These are phyloP conservation scores for Onychomys arenicola DNA, from an alignment of 2,797 vertebrate species.

Conservation along the genomic window DNA sequence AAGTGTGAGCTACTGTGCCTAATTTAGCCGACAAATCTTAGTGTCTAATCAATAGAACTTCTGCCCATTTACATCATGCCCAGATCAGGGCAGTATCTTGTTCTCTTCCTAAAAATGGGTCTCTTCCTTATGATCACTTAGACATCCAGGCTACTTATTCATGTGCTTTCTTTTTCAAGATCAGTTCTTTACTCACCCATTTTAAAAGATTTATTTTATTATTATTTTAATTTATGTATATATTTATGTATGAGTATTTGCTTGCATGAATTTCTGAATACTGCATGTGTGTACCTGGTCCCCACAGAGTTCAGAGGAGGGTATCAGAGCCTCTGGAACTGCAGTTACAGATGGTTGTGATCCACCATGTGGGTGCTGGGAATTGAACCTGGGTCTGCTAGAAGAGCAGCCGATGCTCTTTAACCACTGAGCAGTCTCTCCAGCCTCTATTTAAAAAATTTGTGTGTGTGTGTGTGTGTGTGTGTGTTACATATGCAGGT, in stretches of 20 bases:
- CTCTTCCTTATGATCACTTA: background rate
- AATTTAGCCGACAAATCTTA: background rate
- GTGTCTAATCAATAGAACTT: background rate
- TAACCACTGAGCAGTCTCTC: background rate
- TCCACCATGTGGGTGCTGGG: background rate
- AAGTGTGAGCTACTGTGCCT: too few species aligned
- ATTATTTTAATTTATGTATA: background rate
- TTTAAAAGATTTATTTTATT: background rate
- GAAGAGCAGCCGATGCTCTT: background rate
- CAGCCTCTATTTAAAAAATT: background rate
- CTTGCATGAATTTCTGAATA: background rate
- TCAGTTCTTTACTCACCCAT: background rate
- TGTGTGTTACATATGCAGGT: background rate
- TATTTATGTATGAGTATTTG: background rate
- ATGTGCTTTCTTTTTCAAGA: background rate
- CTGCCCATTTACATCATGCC: background rate
- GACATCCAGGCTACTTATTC: background rate
- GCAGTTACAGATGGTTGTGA: background rate
- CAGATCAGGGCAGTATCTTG: background rate
- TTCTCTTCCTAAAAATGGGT: background rate
- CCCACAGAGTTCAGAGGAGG: background rate
- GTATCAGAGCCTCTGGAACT: background rate
- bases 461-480: background rate
- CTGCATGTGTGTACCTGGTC: background rate
- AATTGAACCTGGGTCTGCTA: background rate